phyloP scores from a whole-genome alignment of 2,797 vertebrate species.

The Girardinus metallicus region DNA sequence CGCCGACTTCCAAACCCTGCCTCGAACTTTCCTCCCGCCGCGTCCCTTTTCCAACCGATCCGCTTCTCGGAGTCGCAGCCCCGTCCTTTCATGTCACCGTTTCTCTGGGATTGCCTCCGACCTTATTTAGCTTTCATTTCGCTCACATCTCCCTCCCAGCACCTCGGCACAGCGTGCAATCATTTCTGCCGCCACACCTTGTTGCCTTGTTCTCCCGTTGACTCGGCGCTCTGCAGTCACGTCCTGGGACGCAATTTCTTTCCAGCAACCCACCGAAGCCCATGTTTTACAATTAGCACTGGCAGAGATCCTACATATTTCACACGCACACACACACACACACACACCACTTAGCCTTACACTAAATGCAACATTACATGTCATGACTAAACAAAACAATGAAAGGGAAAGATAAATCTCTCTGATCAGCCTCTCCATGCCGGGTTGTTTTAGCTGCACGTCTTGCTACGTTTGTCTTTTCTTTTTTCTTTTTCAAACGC shows the following conservation, averaged over 20 bases:
- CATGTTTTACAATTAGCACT: neutral
- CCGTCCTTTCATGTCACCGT: conserved; percentile 52
- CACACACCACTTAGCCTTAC: neutral
- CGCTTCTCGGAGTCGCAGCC: conserved; percentile 17
- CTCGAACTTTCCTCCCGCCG: neutral
- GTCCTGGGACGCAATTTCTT: conserved; percentile 23
- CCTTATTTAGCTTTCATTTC: conserved; percentile 68
- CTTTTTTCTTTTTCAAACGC: neutral
- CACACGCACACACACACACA: neutral
- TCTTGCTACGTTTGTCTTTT: neutral
- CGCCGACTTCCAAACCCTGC: conserved; percentile 38
- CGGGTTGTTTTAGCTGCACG: neutral
- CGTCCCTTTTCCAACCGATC: conserved; percentile 20
- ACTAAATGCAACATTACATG: neutral
- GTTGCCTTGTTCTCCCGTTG: conserved; percentile 38
- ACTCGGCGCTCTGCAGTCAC: neutral
- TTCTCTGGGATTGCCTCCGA: conserved; percentile 69
- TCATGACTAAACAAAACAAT: neutral
- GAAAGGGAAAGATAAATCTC: neutral
- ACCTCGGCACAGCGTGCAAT: conserved; percentile 59
- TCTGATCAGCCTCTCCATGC: neutral
- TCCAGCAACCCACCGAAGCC: conserved; percentile 7
- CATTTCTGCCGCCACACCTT: conserved; percentile 53
- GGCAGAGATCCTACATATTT: neutral
- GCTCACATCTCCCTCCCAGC: conserved; percentile 57